Evolutionary conservation across 2,888 invertebrate genomes (phyloP), one percentile per base, ranked within the genome.

Genomic region (Aromia moschata): DNA sequence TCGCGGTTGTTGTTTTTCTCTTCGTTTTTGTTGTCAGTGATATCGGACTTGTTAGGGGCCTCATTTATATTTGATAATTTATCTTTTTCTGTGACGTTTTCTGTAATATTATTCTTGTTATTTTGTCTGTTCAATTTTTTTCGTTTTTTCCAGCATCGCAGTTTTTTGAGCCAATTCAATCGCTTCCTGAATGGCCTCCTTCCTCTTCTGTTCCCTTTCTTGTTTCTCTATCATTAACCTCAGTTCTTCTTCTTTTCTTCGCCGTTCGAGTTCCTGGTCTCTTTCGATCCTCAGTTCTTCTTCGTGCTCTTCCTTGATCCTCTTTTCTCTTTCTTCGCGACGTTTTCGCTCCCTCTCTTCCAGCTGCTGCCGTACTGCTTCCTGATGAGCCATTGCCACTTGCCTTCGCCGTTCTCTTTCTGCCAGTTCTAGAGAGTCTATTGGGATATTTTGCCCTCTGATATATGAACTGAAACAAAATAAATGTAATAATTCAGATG

Each of bases 331-430:
- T 77, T 96, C 95, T 78, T 91, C 89, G 71, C 87, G 87, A 10
- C 91, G 85, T 51, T 85, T 83, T 70, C 87, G 84, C 73, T 94
- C 93, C 40, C 91, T 86, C 74, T 95, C 95, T 75, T 93, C 91
- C 51, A 96, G 83, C 78, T 96, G 94, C 75, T 89, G 88, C 69
- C 91, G 85, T 70, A 95, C 92, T 10, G 92, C 93, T 60, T 90
- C 89, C 80, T 96, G 96, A 68, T 94, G 87, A 77, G 93, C 94
- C 61, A 93, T 79, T 0, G 94, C 94, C 79, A 91, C 90, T 63
- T 92, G 88, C 17, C 94, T 85, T 79, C 89, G 91, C 58, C 87
- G 85, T 81, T 94, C 93, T 66, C 93, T 84, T 79, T 96, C 93
- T 5, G 90, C 90, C 69, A 91, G 83, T 52, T 92, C 88, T 66